phyloP scores from a whole-genome alignment of 2,113 vertebrate genomes.

The Callipepla squamata region DNA sequence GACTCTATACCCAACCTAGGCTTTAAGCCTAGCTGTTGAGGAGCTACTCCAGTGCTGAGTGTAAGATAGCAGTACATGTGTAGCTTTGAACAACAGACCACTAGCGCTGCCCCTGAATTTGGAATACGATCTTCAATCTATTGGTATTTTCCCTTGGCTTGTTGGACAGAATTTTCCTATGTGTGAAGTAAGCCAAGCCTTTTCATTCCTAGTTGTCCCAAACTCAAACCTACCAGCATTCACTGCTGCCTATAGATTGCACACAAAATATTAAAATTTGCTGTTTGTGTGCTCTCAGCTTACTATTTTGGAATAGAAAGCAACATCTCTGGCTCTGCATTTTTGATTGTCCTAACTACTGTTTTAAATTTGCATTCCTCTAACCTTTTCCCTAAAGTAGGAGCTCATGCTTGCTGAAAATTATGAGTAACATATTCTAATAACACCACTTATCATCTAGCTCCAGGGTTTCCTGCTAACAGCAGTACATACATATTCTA shows the following conservation, averaged over 20 bases:
- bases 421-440: neutral
- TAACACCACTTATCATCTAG: neutral
- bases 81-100: neutral
- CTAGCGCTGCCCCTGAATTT: neutral
- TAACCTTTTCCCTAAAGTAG: neutral
- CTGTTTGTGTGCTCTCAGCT: neutral
- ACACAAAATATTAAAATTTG: neutral
- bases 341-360: neutral
- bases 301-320: neutral
- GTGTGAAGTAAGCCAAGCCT: neutral
- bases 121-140: neutral
- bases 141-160: neutral
- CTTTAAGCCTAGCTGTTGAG: neutral
- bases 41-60: neutral
- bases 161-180: neutral
- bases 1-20: neutral
- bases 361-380: neutral
- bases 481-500: neutral
- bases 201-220: neutral
- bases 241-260: neutral
- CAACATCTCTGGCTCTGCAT: neutral
- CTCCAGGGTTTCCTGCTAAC: neutral
- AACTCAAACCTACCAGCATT: neutral
- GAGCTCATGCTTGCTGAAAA: neutral
- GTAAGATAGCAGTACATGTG: neutral